Base-by-base conservation (phyloP, 2,797 vertebrate genomes). In the Hydrolagus colliei region DNA sequence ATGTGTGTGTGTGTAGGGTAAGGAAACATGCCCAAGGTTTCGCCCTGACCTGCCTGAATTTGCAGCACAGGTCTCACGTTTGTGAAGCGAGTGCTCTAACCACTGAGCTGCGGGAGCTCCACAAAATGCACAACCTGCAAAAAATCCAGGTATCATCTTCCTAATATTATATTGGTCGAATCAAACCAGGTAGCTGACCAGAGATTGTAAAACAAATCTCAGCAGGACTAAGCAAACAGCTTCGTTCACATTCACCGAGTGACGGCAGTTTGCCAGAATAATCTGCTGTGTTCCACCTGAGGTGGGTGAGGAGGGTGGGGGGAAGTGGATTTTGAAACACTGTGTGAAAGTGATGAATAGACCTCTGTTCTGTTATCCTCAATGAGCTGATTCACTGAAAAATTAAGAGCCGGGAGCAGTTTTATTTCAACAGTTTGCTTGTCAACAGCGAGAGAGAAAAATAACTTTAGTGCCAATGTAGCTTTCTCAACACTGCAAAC, bases 401-500 rank as follows among this genome's bases (percentile, higher is more conserved):
- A 84, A 84, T 84, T 84, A 84, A 5, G 41, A 32, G 71, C 67
- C 79, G 71, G 68, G 71, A 71, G 79, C 79, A n/a, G 41, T 84
- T 71, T 84, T 68, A 68, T 68, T 68, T 68, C 67, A 84, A 84
- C 79, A 67, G 71, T 84, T 84, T 84, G 41, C 65, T 68, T 84
- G 41, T 52, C 41, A 52, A 6, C 41, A 52, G 41, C 2, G 63
- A 67, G 71, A 41, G 62, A 84, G 68, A 84, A 52, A 84, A 84
- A 68, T 35, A 84, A 84, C 79, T 84, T 84, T 84, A 63, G 71
- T 84, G 62, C 68, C 5, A 18, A 27, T 18, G 79, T 67, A 71
- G 71, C 79, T 71, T 84, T 41, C 79, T 20, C 41, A 52, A 52
- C 41, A 3, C 41, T 52, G 41, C 68, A 16, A 16, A 9, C 27